phyloP scores from a whole-genome alignment of 2,113 vertebrate species.

The Kryptolebias marmoratus region DNA sequence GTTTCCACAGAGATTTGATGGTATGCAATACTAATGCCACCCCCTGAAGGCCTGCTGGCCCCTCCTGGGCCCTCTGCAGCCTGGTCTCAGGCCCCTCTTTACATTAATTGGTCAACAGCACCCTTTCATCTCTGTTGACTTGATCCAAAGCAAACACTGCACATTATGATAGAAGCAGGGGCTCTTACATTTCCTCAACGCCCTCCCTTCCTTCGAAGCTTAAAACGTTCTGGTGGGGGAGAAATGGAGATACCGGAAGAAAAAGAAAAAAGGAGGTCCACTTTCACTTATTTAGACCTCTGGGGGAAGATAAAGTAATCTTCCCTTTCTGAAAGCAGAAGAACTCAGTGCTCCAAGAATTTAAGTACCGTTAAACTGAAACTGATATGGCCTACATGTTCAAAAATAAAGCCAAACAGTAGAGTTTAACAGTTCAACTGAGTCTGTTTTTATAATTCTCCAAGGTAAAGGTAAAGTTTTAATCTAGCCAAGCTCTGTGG shows the following conservation, averaged over 20 bases:
- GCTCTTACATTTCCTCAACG: neutral
- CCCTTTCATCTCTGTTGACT: constrained; percentile 62
- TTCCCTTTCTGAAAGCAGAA: neutral
- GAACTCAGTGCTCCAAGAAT: neutral
- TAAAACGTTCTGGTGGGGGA: neutral
- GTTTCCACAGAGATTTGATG: constrained; percentile 53
- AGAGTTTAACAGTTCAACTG: no score
- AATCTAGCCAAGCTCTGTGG: no score
- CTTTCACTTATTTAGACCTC: neutral
- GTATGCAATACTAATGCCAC: constrained; percentile 42
- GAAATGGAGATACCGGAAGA: neutral
- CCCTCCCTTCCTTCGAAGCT: neutral
- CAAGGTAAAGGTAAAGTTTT: no score
- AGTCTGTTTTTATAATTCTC: no score
- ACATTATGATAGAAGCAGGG: constrained; percentile 53
- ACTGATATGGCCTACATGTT: neutral
- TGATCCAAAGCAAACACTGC: constrained; percentile 55
- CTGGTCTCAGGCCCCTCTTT: constrained; percentile 34
- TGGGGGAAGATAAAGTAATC: neutral
- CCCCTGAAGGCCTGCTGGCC: constrained; percentile 39
- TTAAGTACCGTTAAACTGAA: neutral
- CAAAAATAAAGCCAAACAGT: neutral
- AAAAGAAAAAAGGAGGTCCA: neutral
- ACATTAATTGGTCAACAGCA: constrained; percentile 52
- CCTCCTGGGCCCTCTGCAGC: constrained; percentile 36